Evolutionary conservation across 2,888 invertebrate genomes (phyloP), one percentile per base, ranked within the genome.

Genomic region (Xestia c-nigrum): DNA sequence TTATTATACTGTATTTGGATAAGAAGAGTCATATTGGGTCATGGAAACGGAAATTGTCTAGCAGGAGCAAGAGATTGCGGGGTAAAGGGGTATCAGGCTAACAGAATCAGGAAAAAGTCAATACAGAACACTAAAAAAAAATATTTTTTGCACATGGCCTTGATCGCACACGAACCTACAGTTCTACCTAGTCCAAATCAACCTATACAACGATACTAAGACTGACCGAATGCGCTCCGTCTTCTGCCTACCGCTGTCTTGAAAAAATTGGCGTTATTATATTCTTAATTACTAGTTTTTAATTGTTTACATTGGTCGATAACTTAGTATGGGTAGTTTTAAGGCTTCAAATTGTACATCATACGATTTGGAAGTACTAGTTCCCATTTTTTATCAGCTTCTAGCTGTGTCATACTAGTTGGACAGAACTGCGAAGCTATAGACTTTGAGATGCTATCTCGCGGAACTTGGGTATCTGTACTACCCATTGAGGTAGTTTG

Each of bases 221-320:
- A 89, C 89, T 89, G 89, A 89, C 89, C 89, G 85, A 80, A 50
- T 85, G 57, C 63, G 78, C 91, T 90, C 91, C 91, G 80, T 80
- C 82, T 83, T 87, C 89, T 87, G 89, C 88, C 91, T 93, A 92
- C 81, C 74, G 90, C 92, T 91, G 94, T 92, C 92, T 92, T 92
- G 90, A 93, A 92, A 92, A 91, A 93, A 88, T 82, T 82, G 73
- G 75, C 81, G 88, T 92, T 89, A 91, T 88, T 89, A 85, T 85
- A 78, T 78, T 83, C 84, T 84, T 84, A 84, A 50, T 16, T 38
- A 47, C 68, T 78, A 73, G 31, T 61, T 65, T 64, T 43, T 59
- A 68, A 4, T 64, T 67, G 40, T 68, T 74, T 52, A 77, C 73
- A 72, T 70, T 85, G 12, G 72, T 85, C 86, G 83, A 85, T 74